Evolutionary conservation across 2,888 invertebrate species (phyloP).

Genomic region (Bhutanitis thaidina): DNA sequence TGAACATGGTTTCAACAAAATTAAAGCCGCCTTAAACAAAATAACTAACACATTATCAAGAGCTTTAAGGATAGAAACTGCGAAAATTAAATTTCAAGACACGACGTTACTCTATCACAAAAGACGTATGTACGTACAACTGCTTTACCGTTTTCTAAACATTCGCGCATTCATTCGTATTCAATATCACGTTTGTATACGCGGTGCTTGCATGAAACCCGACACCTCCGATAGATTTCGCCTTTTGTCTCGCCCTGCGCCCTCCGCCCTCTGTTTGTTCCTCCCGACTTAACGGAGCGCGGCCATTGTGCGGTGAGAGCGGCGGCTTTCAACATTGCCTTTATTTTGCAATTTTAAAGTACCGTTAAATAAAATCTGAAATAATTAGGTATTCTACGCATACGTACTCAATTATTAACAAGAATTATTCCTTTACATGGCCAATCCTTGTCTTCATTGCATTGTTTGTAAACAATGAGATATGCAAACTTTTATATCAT

Average conservation of each 20-base stretch:
- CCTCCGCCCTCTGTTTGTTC: conserved; percentile 23
- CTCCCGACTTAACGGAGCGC: conserved; percentile 20
- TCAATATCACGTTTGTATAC: conserved; percentile 24
- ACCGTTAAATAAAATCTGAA: conserved; percentile 5
- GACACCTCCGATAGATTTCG: conserved; percentile 26
- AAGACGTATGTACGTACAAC: neutral
- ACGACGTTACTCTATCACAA: neutral
- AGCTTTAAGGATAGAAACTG: no score
- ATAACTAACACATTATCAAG: no score
- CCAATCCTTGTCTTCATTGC: no score
- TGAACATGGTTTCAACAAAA: no score
- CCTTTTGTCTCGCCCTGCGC: conserved; percentile 24
- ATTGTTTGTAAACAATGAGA: no score
- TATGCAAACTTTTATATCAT: no score
- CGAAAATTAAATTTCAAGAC: no score
- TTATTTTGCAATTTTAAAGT: conserved; percentile 22
- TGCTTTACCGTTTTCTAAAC: conserved; percentile 11
- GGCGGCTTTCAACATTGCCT: conserved; percentile 9
- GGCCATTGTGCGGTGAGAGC: conserved; percentile 13
- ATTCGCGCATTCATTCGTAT: conserved; percentile 11
- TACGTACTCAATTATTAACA: no score
- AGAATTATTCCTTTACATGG: no score
- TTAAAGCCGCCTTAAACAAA: no score
- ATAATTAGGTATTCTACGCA: neutral
- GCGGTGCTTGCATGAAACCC: conserved; percentile 26